These are phyloP conservation scores for Octodonta nipae DNA, from an alignment of 2,888 invertebrate genomes.

Conservation along the genomic window DNA sequence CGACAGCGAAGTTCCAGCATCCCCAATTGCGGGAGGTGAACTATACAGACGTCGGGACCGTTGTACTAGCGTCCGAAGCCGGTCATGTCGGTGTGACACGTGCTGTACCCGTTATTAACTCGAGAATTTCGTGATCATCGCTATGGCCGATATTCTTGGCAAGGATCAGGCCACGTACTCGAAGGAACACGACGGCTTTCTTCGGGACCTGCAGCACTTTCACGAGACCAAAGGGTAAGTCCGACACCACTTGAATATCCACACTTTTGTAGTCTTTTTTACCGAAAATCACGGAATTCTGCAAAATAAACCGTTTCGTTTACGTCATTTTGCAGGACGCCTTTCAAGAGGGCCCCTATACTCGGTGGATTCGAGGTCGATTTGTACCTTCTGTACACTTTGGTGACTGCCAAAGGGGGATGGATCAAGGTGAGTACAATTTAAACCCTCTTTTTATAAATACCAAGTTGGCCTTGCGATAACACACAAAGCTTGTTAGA, in stretches of 20 bases:
- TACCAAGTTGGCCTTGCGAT: no score
- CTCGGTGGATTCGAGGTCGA: conserved; percentile 87
- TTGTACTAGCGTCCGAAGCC: conserved; percentile 24
- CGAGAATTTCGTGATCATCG: no score
- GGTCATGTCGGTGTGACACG: conserved; percentile 35
- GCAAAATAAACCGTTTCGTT: neutral
- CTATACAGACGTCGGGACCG: conserved; percentile 26
- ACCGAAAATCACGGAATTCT: conserved; percentile 1
- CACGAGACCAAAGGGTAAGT: conserved; percentile 85
- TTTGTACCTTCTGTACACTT: conserved; percentile 77
- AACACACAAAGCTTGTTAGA: no score
- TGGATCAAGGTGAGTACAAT: conserved; percentile 77
- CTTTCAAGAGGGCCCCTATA: conserved; percentile 52
- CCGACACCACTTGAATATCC: neutral
- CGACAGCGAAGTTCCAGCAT: conserved; percentile 32
- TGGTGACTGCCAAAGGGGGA: conserved; percentile 86
- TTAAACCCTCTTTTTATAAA: no score
- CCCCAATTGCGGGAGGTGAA: conserved; percentile 37
- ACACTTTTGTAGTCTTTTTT: conserved; percentile 1
- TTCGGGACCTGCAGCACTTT: conserved; percentile 77
- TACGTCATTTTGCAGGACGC: conserved; percentile 36
- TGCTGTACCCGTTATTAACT: conserved; percentile 29
- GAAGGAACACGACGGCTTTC: conserved; percentile 65
- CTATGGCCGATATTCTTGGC: conserved; percentile 51
- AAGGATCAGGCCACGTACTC: conserved; percentile 62